Evolutionary conservation across 2,888 invertebrate species (phyloP), one percentile per base, ranked within the genome.

Genomic region (Acleris literana): DNA sequence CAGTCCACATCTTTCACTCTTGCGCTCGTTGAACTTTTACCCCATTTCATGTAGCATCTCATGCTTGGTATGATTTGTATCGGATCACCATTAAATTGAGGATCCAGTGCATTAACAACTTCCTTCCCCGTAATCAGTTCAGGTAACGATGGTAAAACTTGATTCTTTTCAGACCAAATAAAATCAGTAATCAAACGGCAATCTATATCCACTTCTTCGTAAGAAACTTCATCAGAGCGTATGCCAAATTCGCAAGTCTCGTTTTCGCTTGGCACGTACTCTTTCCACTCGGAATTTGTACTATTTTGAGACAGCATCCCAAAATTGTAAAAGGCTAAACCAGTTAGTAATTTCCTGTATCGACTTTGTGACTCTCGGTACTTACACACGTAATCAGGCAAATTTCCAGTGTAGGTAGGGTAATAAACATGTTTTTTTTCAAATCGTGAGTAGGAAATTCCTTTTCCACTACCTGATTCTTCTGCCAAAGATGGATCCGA

Each of bases 131-230:
- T 43, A 22, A n/a, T 11, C 18, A 9, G n/a, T 18, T 13, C 9
- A 13, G 52, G 39, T 59, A n/a, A n/a, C n/a, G n/a, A n/a, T n/a
- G n/a, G n/a, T n/a, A n/a, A n/a, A n/a, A n/a, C n/a, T n/a, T n/a
- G n/a, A 57, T 17, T 53, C 6, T 33, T 52, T 20, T n/a, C 5
- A 44, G 56, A 25, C 56, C 17, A 46, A 43, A 56, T 56, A 20
- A 55, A 60, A 44, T 65, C 17, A 7, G 64, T 65, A 17, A 65
- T 60, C 44, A 65, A 55, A 49, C 60, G 64, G 16, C 64, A 65
- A 18, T 65, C 64, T 9, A 65, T 25, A 44, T 65, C 60, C 54
- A 65, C 29, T 20, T 65, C 64, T 1, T 65, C 49, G 5, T 7
- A 9, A 9, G 33, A n/a, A 1, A 1, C 18, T 5, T 44, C n/a